These are phyloP conservation scores for Timandra comae DNA, from an alignment of 2,888 invertebrate species.

Conservation along the genomic window DNA sequence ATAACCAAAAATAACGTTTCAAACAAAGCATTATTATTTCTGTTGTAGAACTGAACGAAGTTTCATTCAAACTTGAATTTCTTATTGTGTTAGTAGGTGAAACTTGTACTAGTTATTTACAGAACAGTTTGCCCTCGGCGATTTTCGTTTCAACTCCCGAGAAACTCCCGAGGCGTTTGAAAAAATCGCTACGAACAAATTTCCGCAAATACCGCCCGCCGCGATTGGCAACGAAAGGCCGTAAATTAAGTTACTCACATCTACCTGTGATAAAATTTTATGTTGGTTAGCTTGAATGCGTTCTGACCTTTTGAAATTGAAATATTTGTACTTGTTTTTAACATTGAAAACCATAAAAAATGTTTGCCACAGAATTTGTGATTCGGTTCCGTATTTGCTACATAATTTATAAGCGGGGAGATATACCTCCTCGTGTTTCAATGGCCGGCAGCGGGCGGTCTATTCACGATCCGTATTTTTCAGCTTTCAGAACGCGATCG, in stretches of 20 bases:
- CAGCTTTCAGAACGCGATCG: slow-evolving; percentile 49
- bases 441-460: slow-evolving; percentile 36
- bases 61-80: too few species aligned
- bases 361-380: slow-evolving; percentile 29
- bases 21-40: too few species aligned
- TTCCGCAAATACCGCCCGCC: slow-evolving; percentile 42
- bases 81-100: slow-evolving; percentile 14
- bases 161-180: slow-evolving; percentile 33
- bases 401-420: slow-evolving; percentile 57
- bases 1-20: too few species aligned
- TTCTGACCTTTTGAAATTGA: slow-evolving; percentile 12
- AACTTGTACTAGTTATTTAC: slow-evolving; percentile 29
- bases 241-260: slow-evolving; percentile 55
- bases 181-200: slow-evolving; percentile 53
- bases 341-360: slow-evolving; percentile 28
- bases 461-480: slow-evolving; percentile 47
- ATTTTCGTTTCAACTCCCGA: slow-evolving; percentile 47
- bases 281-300: slow-evolving; percentile 22
- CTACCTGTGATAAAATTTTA: slow-evolving; percentile 41
- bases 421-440: slow-evolving; percentile 46
- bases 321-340: slow-evolving; percentile 22
- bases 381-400: slow-evolving; percentile 42
- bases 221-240: slow-evolving; percentile 43
- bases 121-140: slow-evolving; percentile 27
- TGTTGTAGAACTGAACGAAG: slow-evolving; percentile 18